Base-by-base conservation (phyloP, 2,888 invertebrate genomes). In the Arge pagana region DNA sequence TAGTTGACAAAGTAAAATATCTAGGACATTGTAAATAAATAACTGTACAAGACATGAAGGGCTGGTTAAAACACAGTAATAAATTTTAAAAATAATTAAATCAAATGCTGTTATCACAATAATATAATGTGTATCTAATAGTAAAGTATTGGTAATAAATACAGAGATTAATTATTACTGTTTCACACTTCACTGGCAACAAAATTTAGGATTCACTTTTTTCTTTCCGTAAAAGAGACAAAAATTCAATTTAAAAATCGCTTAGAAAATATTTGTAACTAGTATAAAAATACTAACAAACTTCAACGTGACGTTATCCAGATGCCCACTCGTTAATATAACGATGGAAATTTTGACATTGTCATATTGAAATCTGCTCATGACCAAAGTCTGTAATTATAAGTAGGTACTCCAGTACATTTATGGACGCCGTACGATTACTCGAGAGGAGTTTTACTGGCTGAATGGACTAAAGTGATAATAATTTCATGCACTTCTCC, bases 241-340 rank as follows among this genome's bases (percentile, higher is more conserved):
- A 45, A 42, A 30, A 45, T 45, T 45, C 33, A 45, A 33, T 45
- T n/a, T 35, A 33, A 45, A 45, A 45, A 45, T 45, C 19, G 45
- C 33, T 45, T 23, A n/a, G 60, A 51, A 39, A 26, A 48, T 48
- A 51, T 56, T 56, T 51, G 58, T 58, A 60, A 56, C 53, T 59
- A 45, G 35, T 45, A 45, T 45, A 59, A 61, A 67, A 69, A 59
- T 69, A 66, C 60, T 58, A 64, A 65, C 40, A 40, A 26, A 40
- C 13, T 33, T 33, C 28, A 30, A 42, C 10, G 37, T 18, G 30
- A 18, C 11, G 23, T 37, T 23, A 59, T 60, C 52, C 48, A 56
- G 62, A 62, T 56, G 58, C 53, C 53, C 59, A 49, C 52, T 62
- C 60, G 60, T 66, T 65, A 61, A 64, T 64, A 63, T 64, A 67